Evolutionary conservation across 35 echinoderm and acorn worm species (phyloP), one percentile per base, ranked within the genome.

Genomic region (Heliocidaris tuberculata): DNA sequence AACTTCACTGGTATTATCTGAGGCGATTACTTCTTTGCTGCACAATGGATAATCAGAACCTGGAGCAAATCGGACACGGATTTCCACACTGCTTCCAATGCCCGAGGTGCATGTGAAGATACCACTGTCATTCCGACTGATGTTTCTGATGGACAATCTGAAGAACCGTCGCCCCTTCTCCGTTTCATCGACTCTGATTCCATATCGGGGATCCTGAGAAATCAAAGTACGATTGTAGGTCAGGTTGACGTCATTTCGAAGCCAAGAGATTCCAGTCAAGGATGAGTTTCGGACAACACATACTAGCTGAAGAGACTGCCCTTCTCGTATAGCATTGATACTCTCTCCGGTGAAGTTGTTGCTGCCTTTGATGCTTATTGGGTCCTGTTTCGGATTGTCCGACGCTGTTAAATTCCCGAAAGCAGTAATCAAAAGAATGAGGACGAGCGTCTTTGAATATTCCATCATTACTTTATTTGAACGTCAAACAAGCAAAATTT

Each of bases 241-340:
- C 30, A 89, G 30, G 4, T 3, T 4, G 9, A 10, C 29, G 87
- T 30, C 31, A 89, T 89, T 19, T 27, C 47, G 31, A 48, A 48
- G 13, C 87, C 87, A 89, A 0, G 87, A 47, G 15, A 89, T 89
- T 6, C 19, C 16, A 6, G 9, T 12, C 31, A 89, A 48, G 2
- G 87, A 89, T 89, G 87, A 5, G 47, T 89, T 42, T 16, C 87
- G 87, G 12, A 89, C 87, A 48, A 48, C 87, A 42, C 87, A 89
- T 17, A 89, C 31, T 0, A 89, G 30, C 47, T 89, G 1, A 16
- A 89, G 87, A 47, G 31, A 47, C 47, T 89, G 87, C 4, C 47
- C 47, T 48, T 89, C 87, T 13, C 47, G 32, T 15, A 89, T 6
- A 48, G 12, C 47, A 19, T 47, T 48, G 21, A 89, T 32, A 47